Conservation (phyloP, 2,113 vertebrate species). For the Myotis brandtii region DNA sequence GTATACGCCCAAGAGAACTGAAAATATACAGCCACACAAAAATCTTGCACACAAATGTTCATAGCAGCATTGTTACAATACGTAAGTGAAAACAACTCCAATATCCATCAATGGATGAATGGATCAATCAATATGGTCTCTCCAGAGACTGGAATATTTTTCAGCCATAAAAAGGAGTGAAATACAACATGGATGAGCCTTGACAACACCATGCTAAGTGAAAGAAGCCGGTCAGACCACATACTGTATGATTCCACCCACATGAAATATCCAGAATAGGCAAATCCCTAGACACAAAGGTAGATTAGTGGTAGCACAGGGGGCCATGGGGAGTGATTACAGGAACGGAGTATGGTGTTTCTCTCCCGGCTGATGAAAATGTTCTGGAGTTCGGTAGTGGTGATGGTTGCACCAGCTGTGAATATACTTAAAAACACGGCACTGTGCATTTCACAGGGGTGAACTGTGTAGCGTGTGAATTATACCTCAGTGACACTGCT, state of each 20-base stretch:
- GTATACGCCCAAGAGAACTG: neutral
- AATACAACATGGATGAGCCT: neutral
- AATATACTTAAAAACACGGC: neutral
- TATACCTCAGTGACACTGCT: neutral
- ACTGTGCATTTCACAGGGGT: neutral
- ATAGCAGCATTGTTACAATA: neutral
- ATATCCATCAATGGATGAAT: neutral
- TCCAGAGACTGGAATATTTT: neutral
- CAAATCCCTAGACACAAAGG: too few relatives aligned
- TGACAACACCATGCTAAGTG: accelerated
- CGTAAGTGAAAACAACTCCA: neutral
- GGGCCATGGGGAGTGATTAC: neutral
- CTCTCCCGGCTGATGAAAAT: neutral
- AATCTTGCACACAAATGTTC: neutral
- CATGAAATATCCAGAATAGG: accelerated
- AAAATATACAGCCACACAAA: neutral
- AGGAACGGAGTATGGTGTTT: neutral
- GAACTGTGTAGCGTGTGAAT: neutral
- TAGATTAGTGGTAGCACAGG: accelerated
- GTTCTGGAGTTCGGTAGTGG: neutral
- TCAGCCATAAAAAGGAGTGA: neutral
- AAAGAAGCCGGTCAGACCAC: neutral
- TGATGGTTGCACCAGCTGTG: neutral
- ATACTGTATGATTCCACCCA: accelerated
- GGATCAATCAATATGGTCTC: neutral